Base-by-base conservation (phyloP, 2,888 invertebrate species). In the Amaurobius ferox region DNA sequence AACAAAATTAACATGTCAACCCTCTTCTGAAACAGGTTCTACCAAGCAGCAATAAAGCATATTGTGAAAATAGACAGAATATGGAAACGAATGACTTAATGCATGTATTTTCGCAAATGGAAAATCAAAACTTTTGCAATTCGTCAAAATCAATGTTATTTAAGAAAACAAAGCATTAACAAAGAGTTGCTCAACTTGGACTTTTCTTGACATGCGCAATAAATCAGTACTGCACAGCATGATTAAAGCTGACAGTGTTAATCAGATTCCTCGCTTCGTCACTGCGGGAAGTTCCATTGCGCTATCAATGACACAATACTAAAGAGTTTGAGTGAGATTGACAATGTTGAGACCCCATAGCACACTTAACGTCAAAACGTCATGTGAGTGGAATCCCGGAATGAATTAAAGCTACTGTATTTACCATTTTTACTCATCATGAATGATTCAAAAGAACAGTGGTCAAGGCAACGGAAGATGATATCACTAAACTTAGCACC, bases 391-490 rank as follows among this genome's bases (percentile, higher is more conserved):
- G 55, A 55, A 55, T 55, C 23, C 23, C 23, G 55, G 55, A 55
- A 55, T 55, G 55, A 55, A 23, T 1, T 19, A 23, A 16, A 55
- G 55, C 55, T 55, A 55, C 55, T 55, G 55, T 55, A 23, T 55
- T 55, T 16, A 55, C 19, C 1, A 23, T 1, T 55, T 55, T 23
- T 16, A 16, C 5, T 16, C 5, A 7, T 23, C 55, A 55, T 55
- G 55, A 55, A 55, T 55, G 55, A 55, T 55, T 55, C 55, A 55
- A 55, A 55, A 55, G 55, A 2, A 7, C 5, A 55, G 16, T n/a
- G 55, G 55, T 55, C 55, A 55, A 55, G 55, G 55, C 23, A 55
- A 23, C 5, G 23, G 55, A 23, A 23, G 55, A 23, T 55, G 55
- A 55, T 55, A 55, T 55, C 55, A 55, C 11, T 23, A 23, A 55